phyloP scores from a whole-genome alignment of 2,888 invertebrate genomes.

The Emmelina monodactyla region DNA sequence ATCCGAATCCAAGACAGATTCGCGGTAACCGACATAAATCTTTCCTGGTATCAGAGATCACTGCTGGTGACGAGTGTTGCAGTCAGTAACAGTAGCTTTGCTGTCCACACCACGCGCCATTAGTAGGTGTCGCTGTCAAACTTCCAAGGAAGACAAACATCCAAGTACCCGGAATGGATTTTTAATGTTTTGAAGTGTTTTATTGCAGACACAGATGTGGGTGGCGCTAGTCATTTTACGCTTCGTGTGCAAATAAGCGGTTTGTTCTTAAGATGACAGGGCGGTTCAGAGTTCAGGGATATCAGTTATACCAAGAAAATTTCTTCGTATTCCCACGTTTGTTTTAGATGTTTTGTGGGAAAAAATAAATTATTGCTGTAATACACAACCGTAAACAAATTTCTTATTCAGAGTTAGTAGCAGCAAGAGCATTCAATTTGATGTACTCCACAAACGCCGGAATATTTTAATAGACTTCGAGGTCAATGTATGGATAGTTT shows the following conservation, averaged over 20 bases:
- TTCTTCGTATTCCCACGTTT: too few species aligned
- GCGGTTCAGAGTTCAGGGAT: too few species aligned
- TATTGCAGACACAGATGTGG: background rate
- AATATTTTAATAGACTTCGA: too few species aligned
- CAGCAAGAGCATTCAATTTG: too few species aligned
- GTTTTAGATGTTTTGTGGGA: too few species aligned
- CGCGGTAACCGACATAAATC: constrained; percentile 32
- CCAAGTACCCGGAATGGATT: constrained; percentile 1
- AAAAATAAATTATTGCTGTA: too few species aligned
- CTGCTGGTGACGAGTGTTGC: constrained; percentile 19
- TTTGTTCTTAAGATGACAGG: too few species aligned
- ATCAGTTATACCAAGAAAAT: too few species aligned
- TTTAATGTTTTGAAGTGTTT: background rate
- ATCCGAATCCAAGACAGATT: constrained; percentile 22
- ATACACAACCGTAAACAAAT: too few species aligned
- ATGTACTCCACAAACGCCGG: too few species aligned
- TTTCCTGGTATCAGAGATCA: constrained; percentile 32
- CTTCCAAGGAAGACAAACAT: constrained; percentile 6
- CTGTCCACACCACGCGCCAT: constrained; percentile 31
- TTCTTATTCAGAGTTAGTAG: too few species aligned
- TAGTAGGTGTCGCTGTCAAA: constrained; percentile 21
- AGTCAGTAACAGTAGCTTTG: constrained; percentile 25
- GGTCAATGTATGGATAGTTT: background rate
- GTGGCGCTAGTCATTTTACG: constrained; percentile 1
- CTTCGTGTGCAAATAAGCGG: background rate